Evolutionary conservation across 2,797 vertebrate genomes (phyloP), one percentile per base, ranked within the genome.

Genomic region (Sebastes diploproa): DNA sequence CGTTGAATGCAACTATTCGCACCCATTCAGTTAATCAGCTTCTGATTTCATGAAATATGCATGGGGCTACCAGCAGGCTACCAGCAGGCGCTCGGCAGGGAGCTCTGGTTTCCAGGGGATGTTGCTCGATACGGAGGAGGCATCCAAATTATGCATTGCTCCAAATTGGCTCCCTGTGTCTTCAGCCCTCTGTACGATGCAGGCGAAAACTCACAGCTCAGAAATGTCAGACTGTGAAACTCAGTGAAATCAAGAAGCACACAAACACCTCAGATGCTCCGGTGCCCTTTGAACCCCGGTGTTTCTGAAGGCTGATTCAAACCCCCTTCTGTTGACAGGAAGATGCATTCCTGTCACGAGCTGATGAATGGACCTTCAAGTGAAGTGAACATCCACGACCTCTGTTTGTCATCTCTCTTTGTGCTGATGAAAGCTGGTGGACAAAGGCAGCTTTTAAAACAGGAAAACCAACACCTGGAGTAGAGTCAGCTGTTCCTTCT

Each of bases 41-140:
- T 85, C 91, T 94, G 92, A 94, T 94, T 93, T 94, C 93, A 95
- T 95, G 91, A 95, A 95, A 94, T 91, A 95, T 95, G 89, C 89
- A 95, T 93, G 76, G 77, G 32, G 46, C 72, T 69, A 90, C 80
- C 91, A 90, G 91, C 86, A 85, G 42, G 42, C 42, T 46, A 46
- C 38, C 38, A 42, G 38, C 38, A 42, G 91, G 86, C 68, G 46
- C 81, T 88, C 91, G 32, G 88, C 81, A n/a, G 88, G 68, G 70
- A 71, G 87, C 72, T 91, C 81, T 77, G 79, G 82, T 86, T 88
- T 86, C 75, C 70, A 83, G 66, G 83, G 82, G 82, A 80, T 78
- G 80, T 62, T 64, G 60, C 73, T 76, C 38, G 74, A 78, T 77
- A 76, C 18, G 3, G 61, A 82, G 73, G 42, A 81, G 80, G 77